These are phyloP conservation scores for Salpingus planirostris DNA, from an alignment of 2,888 invertebrate genomes.

Conservation along the genomic window DNA sequence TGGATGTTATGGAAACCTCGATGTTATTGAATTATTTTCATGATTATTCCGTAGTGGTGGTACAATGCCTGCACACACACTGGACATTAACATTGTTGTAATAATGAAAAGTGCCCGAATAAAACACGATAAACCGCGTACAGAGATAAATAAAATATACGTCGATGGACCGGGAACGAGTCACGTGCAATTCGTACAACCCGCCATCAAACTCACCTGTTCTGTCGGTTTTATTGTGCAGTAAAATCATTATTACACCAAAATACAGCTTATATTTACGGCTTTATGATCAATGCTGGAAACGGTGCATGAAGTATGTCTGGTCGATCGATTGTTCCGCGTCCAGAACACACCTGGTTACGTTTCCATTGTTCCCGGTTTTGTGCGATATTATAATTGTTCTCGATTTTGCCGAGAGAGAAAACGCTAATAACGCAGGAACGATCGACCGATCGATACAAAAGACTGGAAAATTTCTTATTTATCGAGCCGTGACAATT, in stretches of 20 bases:
- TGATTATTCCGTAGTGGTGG: slow-evolving; percentile 23
- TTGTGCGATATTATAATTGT: no score
- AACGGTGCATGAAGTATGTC: slow-evolving; percentile 11
- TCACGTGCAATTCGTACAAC: no score
- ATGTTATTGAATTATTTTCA: slow-evolving; percentile 20
- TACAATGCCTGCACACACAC: slow-evolving; percentile 23
- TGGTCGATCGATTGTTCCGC: slow-evolving; percentile 5
- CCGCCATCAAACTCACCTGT: no score
- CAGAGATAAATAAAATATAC: no score
- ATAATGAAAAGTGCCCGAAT: slow-evolving; percentile 15
- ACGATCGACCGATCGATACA: no score
- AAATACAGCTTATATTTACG: slow-evolving; percentile 23
- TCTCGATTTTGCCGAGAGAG: slow-evolving; percentile 1
- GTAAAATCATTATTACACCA: slow-evolving; percentile 21
- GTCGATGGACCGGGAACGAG: no score
- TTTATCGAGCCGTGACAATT: no score
- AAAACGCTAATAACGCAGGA: no score
- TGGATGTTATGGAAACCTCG: slow-evolving; percentile 25
- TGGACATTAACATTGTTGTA: slow-evolving; percentile 16
- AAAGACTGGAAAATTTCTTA: no score
- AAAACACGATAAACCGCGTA: no score
- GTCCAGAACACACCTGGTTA: not conserved
- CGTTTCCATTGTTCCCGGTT: no score
- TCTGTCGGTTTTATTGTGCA: slow-evolving; percentile 7
- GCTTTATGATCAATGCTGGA: slow-evolving; percentile 19